Evolutionary conservation across 64 coral and sea anemone species (phyloP), one percentile per base, ranked within the genome.

Genomic region (Montipora sp.): DNA sequence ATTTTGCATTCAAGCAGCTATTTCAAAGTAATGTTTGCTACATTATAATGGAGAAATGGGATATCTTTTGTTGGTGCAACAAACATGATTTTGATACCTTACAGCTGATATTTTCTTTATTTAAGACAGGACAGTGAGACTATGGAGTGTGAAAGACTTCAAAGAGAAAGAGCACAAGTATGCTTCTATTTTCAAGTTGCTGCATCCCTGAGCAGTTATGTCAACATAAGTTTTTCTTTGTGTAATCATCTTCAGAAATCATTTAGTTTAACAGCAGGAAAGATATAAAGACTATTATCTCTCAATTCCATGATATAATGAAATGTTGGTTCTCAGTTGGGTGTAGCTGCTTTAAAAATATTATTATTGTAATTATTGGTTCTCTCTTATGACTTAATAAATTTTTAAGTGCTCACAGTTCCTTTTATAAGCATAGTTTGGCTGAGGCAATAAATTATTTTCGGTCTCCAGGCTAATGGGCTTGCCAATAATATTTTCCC

Each of bases 131-230:
- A 99, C 98, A 59, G 91, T 99, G 68, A 94, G 98, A 89, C 77
- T 99, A 13, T 99, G 98, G 98, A 99, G 98, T 94, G 98, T 99
- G 8, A 99, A 99, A 80, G 98, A 99, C 79, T 99, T 99, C 50
- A 99, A 99, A 87, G 92, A 99, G 55, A 99, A 93, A 69, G 98
- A 99, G 23, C 98, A 99, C 85, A 96, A 94, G 98, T 99, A 89
- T 91, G 98, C 21, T 77, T 57, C 9, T 57, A 57, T 57, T 57
- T 57, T 1, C 53, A 6, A 57, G 6, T 57, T 8, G 59, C 69
- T 14, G 8, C 11, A 45, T 48, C 12, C 16, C 44, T 74, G 60
- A 4, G 14, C 9, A 63, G 9, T 63, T 63, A 10, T 55, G 51
- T 55, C 10, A 55, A 55, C 51, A 55, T 10, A 10, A 55, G 51